A percentile compares a stretch with the other conserved stretches of the same genome.
Evolutionary conservation across 30 jellyfish, hydroid and myxozoan genomes (phyloP).

Genomic region (Turritopsis rubra): DNA sequence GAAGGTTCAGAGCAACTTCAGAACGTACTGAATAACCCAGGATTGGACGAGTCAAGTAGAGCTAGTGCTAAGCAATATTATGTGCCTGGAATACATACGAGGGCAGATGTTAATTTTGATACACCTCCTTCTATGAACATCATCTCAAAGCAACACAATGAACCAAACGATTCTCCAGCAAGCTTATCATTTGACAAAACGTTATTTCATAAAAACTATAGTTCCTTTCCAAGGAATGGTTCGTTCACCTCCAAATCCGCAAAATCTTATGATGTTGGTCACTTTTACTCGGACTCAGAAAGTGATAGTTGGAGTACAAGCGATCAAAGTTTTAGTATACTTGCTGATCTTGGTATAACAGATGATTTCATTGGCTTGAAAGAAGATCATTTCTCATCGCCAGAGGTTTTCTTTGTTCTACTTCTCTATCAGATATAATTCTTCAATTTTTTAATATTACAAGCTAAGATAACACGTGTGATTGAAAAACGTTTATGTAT

Average conservation of each 20-base stretch:
- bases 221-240: background rate
- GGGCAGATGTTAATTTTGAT: background rate
- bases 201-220: background rate
- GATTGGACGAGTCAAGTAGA: background rate
- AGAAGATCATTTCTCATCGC: slow-evolving; percentile 85
- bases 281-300: slow-evolving; percentile 68
- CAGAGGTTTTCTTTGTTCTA: slow-evolving; percentile 42
- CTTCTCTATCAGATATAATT: background rate
- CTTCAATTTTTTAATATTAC: too few species aligned
- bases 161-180: slow-evolving; percentile 3
- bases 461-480: too few species aligned
- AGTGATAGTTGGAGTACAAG: slow-evolving; percentile 38
- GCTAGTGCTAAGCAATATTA: background rate
- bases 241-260: background rate
- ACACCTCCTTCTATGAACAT: background rate
- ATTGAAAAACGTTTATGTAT: too few species aligned
- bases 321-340: slow-evolving; percentile 44
- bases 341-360: slow-evolving; percentile 85
- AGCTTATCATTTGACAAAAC: slow-evolving; percentile 1
- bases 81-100: slow-evolving; percentile 29
- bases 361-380: slow-evolving; percentile 83
- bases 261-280: slow-evolving; percentile 41
- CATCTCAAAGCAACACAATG: background rate
- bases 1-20: background rate
- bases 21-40: background rate